Percentiles rank a stretch among this genome's conserved stretches.
phyloP scores from a whole-genome alignment of 2,888 invertebrate genomes.

The Petrophora chlorosata region DNA sequence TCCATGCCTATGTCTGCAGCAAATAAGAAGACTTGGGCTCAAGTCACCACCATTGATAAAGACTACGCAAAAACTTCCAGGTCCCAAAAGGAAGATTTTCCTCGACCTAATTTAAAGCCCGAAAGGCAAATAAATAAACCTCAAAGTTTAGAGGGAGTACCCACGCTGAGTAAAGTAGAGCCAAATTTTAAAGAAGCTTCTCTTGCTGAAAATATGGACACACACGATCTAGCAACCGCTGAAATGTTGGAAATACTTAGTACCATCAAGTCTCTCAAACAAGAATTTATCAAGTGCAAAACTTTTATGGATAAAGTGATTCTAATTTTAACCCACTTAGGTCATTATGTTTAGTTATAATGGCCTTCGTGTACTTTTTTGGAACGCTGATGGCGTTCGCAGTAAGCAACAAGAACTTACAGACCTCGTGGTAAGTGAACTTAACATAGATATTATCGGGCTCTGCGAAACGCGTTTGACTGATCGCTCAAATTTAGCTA shows the following conservation, averaged over 20 bases:
- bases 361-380: background rate
- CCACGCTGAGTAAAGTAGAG: no score
- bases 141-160: background rate
- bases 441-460: background rate
- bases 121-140: background rate
- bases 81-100: no score
- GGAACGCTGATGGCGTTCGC: no score
- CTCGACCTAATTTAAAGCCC: background rate
- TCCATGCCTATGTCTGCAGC: no score
- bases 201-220: no score
- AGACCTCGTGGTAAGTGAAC: background rate
- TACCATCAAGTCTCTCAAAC: background rate
- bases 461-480: background rate
- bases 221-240: background rate
- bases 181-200: no score
- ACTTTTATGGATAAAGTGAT: constrained; percentile 1
- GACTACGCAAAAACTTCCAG: background rate
- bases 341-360: background rate
- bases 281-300: constrained; percentile 1
- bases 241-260: background rate
- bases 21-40: background rate
- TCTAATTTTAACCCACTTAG: constrained; percentile 1
- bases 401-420: background rate
- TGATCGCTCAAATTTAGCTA: background rate
- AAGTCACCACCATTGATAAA: background rate